phyloP scores from a whole-genome alignment of 2,113 vertebrate genomes.

The Saguinus imperator region DNA sequence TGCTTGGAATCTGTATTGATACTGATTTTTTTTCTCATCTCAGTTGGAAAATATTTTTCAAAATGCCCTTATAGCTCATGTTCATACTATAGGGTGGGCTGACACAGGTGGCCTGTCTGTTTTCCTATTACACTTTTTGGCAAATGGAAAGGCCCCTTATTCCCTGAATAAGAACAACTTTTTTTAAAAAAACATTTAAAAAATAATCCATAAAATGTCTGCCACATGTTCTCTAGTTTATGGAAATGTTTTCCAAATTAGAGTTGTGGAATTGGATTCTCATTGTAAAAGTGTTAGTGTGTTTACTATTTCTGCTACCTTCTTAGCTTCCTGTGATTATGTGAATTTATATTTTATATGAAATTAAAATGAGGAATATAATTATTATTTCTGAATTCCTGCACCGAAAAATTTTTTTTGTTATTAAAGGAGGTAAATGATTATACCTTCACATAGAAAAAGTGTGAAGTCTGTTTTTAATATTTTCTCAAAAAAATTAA shows the following conservation, averaged over 20 bases:
- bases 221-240: slow-evolving; percentile 80
- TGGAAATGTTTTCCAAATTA: slow-evolving; percentile 79
- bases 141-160: slow-evolving; percentile 75
- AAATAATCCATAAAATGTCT: slow-evolving; percentile 79
- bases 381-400: slow-evolving; percentile 44
- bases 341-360: not conserved
- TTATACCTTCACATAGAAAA: not conserved
- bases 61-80: slow-evolving; percentile 71
- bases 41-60: slow-evolving; percentile 73
- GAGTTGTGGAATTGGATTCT: slow-evolving; percentile 53
- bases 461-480: slow-evolving; percentile 29
- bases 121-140: slow-evolving; percentile 81
- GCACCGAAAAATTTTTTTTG: not conserved
- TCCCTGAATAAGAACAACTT: slow-evolving; percentile 79
- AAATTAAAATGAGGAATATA: slow-evolving; percentile 36
- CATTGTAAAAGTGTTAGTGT: slow-evolving; percentile 57
- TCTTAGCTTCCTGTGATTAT: slow-evolving; percentile 54
- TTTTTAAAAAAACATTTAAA: slow-evolving; percentile 69
- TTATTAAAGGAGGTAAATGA: not conserved
- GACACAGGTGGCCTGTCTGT: slow-evolving; percentile 83
- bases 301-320: slow-evolving; percentile 55
- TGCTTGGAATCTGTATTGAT: slow-evolving; percentile 74
- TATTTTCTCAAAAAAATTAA: not conserved
- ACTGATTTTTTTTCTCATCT: slow-evolving; percentile 36
- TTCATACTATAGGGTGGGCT: slow-evolving; percentile 80